Conservation (phyloP, 92 coral and sea anemone species). For the Bergia sp. region DNA sequence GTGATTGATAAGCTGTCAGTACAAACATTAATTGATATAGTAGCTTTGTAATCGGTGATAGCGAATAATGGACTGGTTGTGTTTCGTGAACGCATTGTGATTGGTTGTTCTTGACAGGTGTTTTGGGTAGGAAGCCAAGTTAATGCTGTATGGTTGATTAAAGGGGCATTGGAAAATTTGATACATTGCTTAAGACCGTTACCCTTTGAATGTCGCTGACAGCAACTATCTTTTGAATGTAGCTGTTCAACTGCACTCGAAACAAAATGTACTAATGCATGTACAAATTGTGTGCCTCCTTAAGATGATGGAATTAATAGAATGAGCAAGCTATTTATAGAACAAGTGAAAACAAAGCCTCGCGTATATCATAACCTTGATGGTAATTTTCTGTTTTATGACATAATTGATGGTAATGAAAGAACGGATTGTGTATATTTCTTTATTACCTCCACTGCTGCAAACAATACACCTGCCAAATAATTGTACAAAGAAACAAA, state of each 20-base stretch:
- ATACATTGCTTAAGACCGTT: constrained; percentile 37
- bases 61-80: constrained; percentile 91
- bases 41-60: constrained; percentile 78
- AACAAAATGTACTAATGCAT: constrained; percentile 34
- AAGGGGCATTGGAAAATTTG: constrained; percentile 51
- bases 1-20: constrained; percentile 81
- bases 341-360: constrained; percentile 61
- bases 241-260: constrained; percentile 43
- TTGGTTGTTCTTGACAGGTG: constrained; percentile 92
- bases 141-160: constrained; percentile 69
- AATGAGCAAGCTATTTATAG: constrained; percentile 69
- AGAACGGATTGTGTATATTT: constrained; percentile 63
- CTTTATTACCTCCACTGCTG: constrained; percentile 60
- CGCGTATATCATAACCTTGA: constrained; percentile 55
- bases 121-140: constrained; percentile 79
- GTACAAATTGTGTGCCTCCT: constrained; percentile 47
- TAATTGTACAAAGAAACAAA: constrained; percentile 58
- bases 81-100: constrained; percentile 47
- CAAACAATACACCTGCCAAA: constrained; percentile 66
- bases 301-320: constrained; percentile 44
- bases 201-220: not conserved
- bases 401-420: constrained; percentile 73
- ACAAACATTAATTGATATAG: constrained; percentile 96
- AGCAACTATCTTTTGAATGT: not conserved
- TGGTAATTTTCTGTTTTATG: constrained; percentile 67